These are phyloP conservation scores for Marronus borbonicus DNA, from an alignment of 2,888 invertebrate species.

Conservation along the genomic window DNA sequence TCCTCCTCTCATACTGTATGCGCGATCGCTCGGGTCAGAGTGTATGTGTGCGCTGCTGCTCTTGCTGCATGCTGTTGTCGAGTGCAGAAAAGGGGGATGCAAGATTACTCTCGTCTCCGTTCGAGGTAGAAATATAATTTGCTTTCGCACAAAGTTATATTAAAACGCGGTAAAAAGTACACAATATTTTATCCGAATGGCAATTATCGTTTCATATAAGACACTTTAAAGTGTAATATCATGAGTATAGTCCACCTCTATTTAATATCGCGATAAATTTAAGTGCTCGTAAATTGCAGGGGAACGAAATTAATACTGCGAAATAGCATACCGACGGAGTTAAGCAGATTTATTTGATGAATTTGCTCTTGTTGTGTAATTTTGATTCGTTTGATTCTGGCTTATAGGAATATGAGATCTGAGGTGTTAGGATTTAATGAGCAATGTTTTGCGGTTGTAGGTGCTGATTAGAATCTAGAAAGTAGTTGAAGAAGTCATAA, in stretches of 20 bases:
- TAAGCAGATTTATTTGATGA: slow-evolving; percentile 29
- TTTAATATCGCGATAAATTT: slow-evolving; percentile 49
- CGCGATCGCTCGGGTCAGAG: slow-evolving; percentile 6
- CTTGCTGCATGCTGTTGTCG: neutral
- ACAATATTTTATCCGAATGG: slow-evolving; percentile 45
- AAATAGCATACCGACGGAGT: slow-evolving; percentile 27
- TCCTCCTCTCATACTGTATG: slow-evolving; percentile 15
- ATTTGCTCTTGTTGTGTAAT: slow-evolving; percentile 8
- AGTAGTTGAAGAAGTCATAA: no score
- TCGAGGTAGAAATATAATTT: slow-evolving; percentile 35
- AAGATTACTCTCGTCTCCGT: neutral
- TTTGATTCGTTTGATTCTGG: no score
- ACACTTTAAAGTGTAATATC: slow-evolving; percentile 44
- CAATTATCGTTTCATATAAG: slow-evolving; percentile 46
- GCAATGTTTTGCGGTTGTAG: no score
- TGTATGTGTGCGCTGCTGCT: neutral
- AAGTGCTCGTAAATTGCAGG: slow-evolving; percentile 42
- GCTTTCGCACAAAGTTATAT: slow-evolving; percentile 42
- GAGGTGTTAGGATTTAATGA: no score
- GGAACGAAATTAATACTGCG: slow-evolving; percentile 34
- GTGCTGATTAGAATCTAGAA: no score
- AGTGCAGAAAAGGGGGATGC: slow-evolving; percentile 12
- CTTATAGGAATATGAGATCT: no score
- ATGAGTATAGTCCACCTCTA: slow-evolving; percentile 38
- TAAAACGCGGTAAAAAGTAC: slow-evolving; percentile 42